phyloP scores from a whole-genome alignment of 2,797 vertebrate species.

The Prunella strophiata region DNA sequence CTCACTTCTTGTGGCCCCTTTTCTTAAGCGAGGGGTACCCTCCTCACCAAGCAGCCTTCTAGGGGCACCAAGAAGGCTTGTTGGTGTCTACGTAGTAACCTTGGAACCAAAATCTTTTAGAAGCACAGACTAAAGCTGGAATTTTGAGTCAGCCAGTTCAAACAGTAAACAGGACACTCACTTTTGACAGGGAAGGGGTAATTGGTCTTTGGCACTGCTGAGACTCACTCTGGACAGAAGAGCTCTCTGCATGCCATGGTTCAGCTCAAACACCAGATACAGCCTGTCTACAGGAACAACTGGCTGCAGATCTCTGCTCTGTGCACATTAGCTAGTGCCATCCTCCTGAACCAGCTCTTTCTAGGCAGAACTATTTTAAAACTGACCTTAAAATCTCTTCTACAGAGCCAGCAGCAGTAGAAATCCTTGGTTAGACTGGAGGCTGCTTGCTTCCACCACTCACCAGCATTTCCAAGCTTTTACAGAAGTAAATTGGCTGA shows the following conservation, averaged over 20 bases:
- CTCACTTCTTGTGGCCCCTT: background rate
- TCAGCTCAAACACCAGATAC: background rate
- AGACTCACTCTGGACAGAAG: background rate
- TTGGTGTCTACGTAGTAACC: background rate
- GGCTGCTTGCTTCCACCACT: background rate
- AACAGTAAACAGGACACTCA: background rate
- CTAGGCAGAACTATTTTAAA: slow-evolving; percentile 21
- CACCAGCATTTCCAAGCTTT: background rate
- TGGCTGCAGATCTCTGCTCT: background rate
- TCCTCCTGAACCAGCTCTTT: background rate
- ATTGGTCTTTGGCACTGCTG: background rate
- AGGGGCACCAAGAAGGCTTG: background rate
- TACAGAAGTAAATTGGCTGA: background rate
- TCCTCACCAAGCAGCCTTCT: background rate
- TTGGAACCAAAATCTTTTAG: background rate
- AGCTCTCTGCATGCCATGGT: background rate
- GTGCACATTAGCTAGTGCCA: background rate
- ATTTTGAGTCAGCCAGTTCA: background rate
- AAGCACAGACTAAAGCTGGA: background rate
- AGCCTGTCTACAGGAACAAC: background rate
- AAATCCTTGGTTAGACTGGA: background rate
- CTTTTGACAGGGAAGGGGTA: background rate
- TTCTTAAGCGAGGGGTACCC: background rate
- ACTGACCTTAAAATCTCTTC: background rate
- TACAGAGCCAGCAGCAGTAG: background rate